Evolutionary conservation across 2,888 invertebrate species (phyloP).

Genomic region (Andrena fulva): DNA sequence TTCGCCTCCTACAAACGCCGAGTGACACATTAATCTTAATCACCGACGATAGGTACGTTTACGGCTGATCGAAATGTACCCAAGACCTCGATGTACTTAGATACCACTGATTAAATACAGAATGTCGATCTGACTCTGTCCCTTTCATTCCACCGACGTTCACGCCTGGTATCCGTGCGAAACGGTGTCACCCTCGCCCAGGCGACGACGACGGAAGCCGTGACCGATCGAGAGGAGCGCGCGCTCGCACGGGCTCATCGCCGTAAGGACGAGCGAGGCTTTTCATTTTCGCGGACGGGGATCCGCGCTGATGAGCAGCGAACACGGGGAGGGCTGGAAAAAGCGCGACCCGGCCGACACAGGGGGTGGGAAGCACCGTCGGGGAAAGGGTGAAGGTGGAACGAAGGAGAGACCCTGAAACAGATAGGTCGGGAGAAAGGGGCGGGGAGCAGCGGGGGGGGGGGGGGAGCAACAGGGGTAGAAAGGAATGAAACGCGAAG

Average conservation of each 20-base stretch:
- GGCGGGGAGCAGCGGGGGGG: background rate
- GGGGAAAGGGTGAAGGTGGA: constrained; percentile 23
- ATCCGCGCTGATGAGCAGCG: constrained; percentile 14
- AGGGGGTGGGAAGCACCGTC: background rate
- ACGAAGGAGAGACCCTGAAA: constrained; percentile 5
- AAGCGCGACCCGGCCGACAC: background rate
- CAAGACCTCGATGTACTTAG: too few relatives aligned
- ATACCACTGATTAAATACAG: too few relatives aligned
- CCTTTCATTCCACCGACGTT: too few relatives aligned
- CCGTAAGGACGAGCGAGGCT: constrained; percentile 16
- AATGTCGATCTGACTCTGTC: too few relatives aligned
- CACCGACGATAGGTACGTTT: too few relatives aligned
- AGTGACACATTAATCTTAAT: too few relatives aligned
- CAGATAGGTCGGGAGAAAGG: background rate
- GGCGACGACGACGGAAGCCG: background rate
- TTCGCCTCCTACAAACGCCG: background rate
- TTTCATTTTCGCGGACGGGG: constrained; percentile 26
- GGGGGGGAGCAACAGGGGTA: background rate
- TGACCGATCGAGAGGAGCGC: constrained; percentile 23
- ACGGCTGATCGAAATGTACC: too few relatives aligned
- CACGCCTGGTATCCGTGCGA: too few relatives aligned
- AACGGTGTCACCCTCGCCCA: too few relatives aligned
- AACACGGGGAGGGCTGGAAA: background rate
- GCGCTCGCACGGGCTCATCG: constrained; percentile 6
- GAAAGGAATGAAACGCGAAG: background rate